Evolutionary conservation across 2,888 invertebrate species (phyloP).

Genomic region (Acrobasis consociella): DNA sequence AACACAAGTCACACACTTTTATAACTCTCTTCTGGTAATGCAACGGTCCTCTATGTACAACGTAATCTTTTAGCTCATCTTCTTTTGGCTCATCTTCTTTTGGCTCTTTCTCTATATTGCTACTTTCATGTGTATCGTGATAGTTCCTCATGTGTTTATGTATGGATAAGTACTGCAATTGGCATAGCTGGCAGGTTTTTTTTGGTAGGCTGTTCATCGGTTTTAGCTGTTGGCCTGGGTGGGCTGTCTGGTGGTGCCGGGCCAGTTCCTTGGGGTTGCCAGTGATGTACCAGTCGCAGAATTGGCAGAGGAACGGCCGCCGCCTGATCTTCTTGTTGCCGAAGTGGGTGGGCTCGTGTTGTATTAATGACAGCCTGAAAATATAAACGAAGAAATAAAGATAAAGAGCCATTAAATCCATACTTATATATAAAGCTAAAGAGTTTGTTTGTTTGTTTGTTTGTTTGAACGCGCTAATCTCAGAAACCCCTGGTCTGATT

Average conservation of each 20-base stretch:
- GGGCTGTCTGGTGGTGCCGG: background rate
- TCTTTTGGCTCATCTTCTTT: no score
- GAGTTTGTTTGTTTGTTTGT: no score
- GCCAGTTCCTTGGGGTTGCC: conserved; percentile 30
- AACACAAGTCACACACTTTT: conserved; percentile 46
- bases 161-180: conserved; percentile 26
- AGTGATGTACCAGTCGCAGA: conserved; percentile 45
- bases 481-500: no score
- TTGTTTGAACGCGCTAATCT: no score
- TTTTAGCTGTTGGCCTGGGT: conserved; percentile 27
- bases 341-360: conserved; percentile 49
- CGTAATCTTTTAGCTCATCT: background rate
- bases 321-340: conserved; percentile 23
- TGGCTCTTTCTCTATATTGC: background rate
- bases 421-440: no score
- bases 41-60: background rate
- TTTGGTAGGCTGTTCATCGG: background rate
- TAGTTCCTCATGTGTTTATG: conserved; percentile 32
- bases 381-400: background rate
- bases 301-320: conserved; percentile 34
- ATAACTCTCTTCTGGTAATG: conserved; percentile 20
- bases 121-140: conserved; percentile 18
- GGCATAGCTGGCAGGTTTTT: conserved; percentile 30
- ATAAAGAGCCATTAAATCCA: no score
- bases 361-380: conserved; percentile 46